phyloP scores from a whole-genome alignment of 2,797 vertebrate species.

The Channallabes apus region DNA sequence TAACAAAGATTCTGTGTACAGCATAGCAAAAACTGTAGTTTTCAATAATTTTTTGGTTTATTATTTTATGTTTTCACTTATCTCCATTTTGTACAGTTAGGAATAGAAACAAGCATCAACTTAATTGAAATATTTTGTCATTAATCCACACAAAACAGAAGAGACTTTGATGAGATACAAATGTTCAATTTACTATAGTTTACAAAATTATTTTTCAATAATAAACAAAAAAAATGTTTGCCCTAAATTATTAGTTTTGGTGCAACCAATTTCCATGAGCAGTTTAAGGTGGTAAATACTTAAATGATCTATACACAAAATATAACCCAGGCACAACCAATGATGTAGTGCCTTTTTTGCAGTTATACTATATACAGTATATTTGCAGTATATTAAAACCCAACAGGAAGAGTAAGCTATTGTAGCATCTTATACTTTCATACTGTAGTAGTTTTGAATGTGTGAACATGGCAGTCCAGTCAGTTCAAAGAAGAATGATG shows the following conservation, averaged over 20 bases:
- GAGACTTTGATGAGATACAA: background rate
- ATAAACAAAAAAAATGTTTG: background rate
- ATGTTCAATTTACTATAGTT: background rate
- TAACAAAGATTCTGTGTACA: background rate
- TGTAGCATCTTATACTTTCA: conserved; percentile 7
- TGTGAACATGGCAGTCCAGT: conserved; percentile 19
- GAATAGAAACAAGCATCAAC: background rate
- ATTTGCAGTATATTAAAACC: background rate
- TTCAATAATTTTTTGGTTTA: background rate
- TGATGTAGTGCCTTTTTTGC: background rate
- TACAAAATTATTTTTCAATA: background rate
- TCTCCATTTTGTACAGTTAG: background rate
- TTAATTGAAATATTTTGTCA: background rate
- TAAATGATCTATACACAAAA: background rate
- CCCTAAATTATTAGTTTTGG: background rate
- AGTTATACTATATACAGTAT: background rate
- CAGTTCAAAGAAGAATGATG: conserved; percentile 32
- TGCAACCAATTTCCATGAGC: background rate
- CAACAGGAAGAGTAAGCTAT: conserved; percentile 17
- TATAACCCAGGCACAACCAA: background rate
- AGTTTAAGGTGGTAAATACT: background rate
- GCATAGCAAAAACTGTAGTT: background rate
- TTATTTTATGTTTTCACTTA: background rate
- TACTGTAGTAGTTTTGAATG: conserved; percentile 36
- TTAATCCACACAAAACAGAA: background rate